phyloP scores from a whole-genome alignment of 2,888 invertebrate genomes.

The Bombyx huttoni region DNA sequence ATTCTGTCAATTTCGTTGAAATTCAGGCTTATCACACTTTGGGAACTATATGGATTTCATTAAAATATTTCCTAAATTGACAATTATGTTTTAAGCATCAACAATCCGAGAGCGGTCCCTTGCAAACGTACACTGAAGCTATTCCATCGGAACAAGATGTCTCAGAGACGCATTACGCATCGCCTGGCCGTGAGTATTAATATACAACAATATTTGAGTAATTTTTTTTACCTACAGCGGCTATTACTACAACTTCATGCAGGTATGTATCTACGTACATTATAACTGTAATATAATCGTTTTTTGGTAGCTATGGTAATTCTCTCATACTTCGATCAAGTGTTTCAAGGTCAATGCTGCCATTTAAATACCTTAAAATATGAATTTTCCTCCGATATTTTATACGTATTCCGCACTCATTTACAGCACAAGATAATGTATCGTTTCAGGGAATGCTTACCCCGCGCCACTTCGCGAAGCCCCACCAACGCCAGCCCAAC shows the following conservation, averaged over 20 bases:
- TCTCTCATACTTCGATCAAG: too few species aligned
- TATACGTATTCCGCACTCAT: background rate
- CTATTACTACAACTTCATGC: too few species aligned
- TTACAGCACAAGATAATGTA: background rate
- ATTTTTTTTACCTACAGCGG: constrained; percentile 4
- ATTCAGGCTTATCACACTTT: too few species aligned
- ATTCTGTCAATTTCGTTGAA: too few species aligned
- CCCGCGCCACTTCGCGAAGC: constrained; percentile 28
- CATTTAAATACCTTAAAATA: too few species aligned
- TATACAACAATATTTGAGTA: background rate
- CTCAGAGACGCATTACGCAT: constrained; percentile 47
- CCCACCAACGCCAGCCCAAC: constrained; percentile 21
- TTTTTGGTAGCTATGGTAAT: too few species aligned
- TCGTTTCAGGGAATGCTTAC: constrained; percentile 32
- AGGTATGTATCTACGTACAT: too few species aligned
- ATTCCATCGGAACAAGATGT: constrained; percentile 42
- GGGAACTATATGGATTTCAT: too few species aligned
- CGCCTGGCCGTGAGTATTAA: constrained; percentile 45
- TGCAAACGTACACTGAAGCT: constrained; percentile 21
- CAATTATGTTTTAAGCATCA: constrained; percentile 17
- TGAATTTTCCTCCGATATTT: background rate
- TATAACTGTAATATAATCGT: too few species aligned
- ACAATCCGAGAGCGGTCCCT: constrained; percentile 11
- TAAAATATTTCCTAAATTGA: too few species aligned
- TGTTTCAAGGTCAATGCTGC: too few species aligned